Base-by-base conservation (phyloP, 2,797 vertebrate genomes). In the Acanthiza pusilla region DNA sequence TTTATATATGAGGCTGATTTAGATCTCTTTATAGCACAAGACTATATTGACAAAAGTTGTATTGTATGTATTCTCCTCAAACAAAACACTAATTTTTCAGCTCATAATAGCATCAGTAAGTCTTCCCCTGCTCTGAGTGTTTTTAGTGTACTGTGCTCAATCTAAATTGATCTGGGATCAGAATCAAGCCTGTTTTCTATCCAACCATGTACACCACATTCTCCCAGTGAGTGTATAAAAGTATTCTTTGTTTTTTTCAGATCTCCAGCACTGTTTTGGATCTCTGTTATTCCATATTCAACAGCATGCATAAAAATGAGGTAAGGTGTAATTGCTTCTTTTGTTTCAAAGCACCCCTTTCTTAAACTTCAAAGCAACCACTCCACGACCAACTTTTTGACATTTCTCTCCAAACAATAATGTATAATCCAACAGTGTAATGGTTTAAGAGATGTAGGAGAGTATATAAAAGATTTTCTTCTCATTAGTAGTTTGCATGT, bases 251-350 rank as follows among this genome's bases (percentile, higher is more conserved):
- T 88, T 89, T 45, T 23, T 96, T 97, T 62, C 90, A 98, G 97
- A 90, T 96, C 74, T 93, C 92, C 80, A 97, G 66, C 85, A 96
- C 95, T 63, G 65, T 97, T 90, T 83, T 97, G 96, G 96, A 97
- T 84, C 95, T 97, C 50, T 98, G 97, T 89, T 97, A 97, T 51
- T 96, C 97, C 48, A 96, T 98, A 93, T 97, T 97, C 90, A 82
- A 97, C 89, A 95, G 91, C 89, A 85, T 96, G 96, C 85, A 93
- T 62, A 87, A 92, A 91, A 95, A 95, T 80, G 74, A 96, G 96
- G 91, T 95, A 94, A 96, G 82, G 11, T 48, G 13, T 19, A 60
- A 42, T 43, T 38, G n/a, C 34, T 25, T 80, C 17, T 45, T 92
- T 88, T 91, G 15, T 63, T 73, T 79, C 48, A 81, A 90, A 96